phyloP scores from a whole-genome alignment of 2,888 invertebrate species.

The Isotomurus palustris region DNA sequence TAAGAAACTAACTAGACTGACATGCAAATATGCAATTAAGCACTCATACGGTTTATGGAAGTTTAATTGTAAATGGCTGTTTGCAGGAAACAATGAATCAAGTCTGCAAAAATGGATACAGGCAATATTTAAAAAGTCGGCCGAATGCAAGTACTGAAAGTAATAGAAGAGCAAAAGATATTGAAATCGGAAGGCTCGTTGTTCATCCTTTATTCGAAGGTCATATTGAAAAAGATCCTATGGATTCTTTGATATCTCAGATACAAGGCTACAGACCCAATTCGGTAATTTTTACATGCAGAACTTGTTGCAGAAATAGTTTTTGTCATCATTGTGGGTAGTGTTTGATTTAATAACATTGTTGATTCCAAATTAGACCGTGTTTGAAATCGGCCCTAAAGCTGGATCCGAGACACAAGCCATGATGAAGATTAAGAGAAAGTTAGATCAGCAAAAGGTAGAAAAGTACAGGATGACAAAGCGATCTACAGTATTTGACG shows the following conservation, averaged over 20 bases:
- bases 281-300: conserved; percentile 57
- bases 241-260: conserved; percentile 57
- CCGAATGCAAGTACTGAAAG: conserved; percentile 86
- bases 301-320: too few species aligned
- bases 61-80: conserved; percentile 5
- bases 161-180: conserved; percentile 74
- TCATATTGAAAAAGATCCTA: conserved; percentile 50
- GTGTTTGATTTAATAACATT: not conserved
- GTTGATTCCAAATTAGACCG: conserved; percentile 60
- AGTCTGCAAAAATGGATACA: conserved; percentile 82
- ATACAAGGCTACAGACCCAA: conserved; percentile 73
- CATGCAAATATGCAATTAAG: not conserved
- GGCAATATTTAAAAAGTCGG: conserved; percentile 81
- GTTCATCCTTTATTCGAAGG: conserved; percentile 62
- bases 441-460: conserved; percentile 63
- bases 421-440: conserved; percentile 84
- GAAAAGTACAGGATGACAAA: conserved; percentile 52
- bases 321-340: not conserved
- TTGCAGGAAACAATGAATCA: conserved; percentile 61
- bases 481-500: conserved; percentile 53
- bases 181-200: conserved; percentile 57
- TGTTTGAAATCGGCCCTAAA: conserved; percentile 84
- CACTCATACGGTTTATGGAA: not conserved
- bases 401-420: conserved; percentile 69
- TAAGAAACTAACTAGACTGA: conserved; percentile 54